These are phyloP conservation scores for Nemotelus nigrinus DNA, from an alignment of 2,888 invertebrate species.

Conservation along the genomic window DNA sequence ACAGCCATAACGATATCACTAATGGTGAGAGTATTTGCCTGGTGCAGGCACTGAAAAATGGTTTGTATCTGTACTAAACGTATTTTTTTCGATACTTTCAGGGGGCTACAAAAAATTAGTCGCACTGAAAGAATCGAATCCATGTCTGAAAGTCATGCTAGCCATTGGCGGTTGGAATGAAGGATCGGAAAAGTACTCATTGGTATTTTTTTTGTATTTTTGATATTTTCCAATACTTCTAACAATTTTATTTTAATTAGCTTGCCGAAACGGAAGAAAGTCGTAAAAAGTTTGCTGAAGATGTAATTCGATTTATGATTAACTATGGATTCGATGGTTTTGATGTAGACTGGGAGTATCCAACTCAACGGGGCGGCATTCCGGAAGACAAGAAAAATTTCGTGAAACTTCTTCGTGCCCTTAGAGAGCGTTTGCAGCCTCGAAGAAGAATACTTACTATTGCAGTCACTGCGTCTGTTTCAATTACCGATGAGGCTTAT, in stretches of 20 bases:
- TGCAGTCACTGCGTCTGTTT: slow-evolving; percentile 65
- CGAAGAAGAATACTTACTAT: slow-evolving; percentile 64
- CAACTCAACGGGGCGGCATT: slow-evolving; percentile 64
- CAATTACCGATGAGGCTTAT: slow-evolving; percentile 62
- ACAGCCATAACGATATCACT: slow-evolving; percentile 61
- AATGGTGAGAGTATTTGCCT: slow-evolving; percentile 55
- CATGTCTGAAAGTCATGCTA: slow-evolving; percentile 64
- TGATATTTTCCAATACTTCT: neutral
- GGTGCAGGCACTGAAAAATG: neutral
- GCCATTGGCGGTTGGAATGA: slow-evolving; percentile 68
- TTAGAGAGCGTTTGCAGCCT: slow-evolving; percentile 62
- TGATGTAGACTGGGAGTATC: slow-evolving; percentile 68
- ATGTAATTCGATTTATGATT: slow-evolving; percentile 62
- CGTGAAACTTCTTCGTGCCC: slow-evolving; percentile 60
- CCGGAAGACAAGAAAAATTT: slow-evolving; percentile 64
- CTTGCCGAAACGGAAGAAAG: slow-evolving; percentile 62
- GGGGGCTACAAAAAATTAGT: slow-evolving; percentile 61
- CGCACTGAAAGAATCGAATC: slow-evolving; percentile 63
- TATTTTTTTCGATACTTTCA: slow-evolving; percentile 13
- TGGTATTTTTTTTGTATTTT: too few relatives aligned
- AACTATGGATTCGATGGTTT: slow-evolving; percentile 66
- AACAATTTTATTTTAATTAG: slow-evolving; percentile 51
- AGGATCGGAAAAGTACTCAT: slow-evolving; percentile 65
- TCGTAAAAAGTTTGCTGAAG: slow-evolving; percentile 64
- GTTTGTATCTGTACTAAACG: neutral